Conservation (phyloP, 2,888 invertebrate species). For the Parnassius apollo region DNA sequence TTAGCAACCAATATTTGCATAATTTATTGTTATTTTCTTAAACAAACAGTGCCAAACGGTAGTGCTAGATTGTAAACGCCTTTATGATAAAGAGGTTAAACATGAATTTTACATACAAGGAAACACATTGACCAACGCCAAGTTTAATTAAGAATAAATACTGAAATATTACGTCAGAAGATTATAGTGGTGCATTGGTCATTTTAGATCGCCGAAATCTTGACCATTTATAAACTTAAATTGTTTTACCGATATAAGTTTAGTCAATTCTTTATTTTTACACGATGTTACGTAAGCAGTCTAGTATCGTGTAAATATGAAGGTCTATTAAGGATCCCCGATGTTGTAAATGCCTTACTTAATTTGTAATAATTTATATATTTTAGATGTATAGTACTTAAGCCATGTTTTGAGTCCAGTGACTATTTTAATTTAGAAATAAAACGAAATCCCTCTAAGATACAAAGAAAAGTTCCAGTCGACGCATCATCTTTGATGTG, state of each 20-base stretch:
- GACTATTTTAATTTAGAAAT: conserved; percentile 79
- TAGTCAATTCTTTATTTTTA: conserved; percentile 78
- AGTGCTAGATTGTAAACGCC: conserved; percentile 75
- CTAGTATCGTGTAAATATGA: conserved; percentile 76
- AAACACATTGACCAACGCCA: conserved; percentile 63
- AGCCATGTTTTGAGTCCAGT: conserved; percentile 81
- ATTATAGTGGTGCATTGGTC: conserved; percentile 64
- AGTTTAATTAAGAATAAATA: conserved; percentile 43
- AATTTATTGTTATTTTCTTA: conserved; percentile 62
- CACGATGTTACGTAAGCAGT: conserved; percentile 67
- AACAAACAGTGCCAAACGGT: conserved; percentile 77
- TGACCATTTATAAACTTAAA: conserved; percentile 77
- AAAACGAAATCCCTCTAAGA: conserved; percentile 60
- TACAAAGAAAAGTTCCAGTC: conserved; percentile 63
- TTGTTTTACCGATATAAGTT: conserved; percentile 79
- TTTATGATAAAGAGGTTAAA: conserved; percentile 67
- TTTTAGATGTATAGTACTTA: conserved; percentile 82
- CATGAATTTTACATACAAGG: conserved; percentile 51
- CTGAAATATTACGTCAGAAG: conserved; percentile 7
- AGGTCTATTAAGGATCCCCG: conserved; percentile 75
- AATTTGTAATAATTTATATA: conserved; percentile 82
- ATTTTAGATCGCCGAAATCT: conserved; percentile 77
- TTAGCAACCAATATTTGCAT: conserved; percentile 40
- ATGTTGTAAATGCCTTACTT: conserved; percentile 81
- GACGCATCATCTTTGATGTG: conserved; percentile 42